These are phyloP conservation scores for Sebastiscus tertius DNA, from an alignment of 2,797 vertebrate genomes.

Conservation along the genomic window DNA sequence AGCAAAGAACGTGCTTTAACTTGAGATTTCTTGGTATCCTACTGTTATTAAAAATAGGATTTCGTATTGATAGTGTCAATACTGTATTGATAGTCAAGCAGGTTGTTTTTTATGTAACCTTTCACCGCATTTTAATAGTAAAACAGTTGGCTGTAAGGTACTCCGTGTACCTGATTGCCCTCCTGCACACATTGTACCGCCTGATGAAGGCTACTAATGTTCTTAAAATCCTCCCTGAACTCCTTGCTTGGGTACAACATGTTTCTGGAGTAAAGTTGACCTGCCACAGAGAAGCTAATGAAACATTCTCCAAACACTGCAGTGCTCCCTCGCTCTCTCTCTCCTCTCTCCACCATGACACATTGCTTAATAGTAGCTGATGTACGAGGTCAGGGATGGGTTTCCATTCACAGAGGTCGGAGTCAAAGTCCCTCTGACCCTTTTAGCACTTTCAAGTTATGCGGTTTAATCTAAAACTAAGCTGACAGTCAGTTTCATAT, in stretches of 20 bases:
- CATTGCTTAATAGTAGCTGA: slow-evolving; percentile 58
- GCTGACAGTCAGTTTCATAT: neutral
- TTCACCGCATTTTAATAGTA: neutral
- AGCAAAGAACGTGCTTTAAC: neutral
- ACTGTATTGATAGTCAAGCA: neutral
- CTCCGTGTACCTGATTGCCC: neutral
- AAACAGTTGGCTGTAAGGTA: neutral
- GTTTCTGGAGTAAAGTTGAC: slow-evolving; percentile 73
- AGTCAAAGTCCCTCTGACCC: slow-evolving; percentile 22
- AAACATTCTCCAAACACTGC: slow-evolving; percentile 53
- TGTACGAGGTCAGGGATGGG: slow-evolving; percentile 45
- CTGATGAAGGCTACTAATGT: slow-evolving; percentile 17
- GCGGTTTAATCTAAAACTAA: slow-evolving; percentile 26
- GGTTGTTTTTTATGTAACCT: neutral
- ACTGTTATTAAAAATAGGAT: neutral
- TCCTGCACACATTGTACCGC: slow-evolving; percentile 9
- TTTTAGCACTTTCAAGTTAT: neutral
- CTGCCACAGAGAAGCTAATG: slow-evolving; percentile 55
- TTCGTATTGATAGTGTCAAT: neutral
- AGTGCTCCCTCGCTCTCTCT: neutral
- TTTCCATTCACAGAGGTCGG: slow-evolving; percentile 58
- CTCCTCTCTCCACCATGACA: slow-evolving; percentile 11
- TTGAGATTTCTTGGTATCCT: neutral
- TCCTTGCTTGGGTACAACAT: slow-evolving; percentile 28
- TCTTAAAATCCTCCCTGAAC: slow-evolving; percentile 28